Evolutionary conservation across 2,113 vertebrate genomes (phyloP).

Genomic region (Cisticola juncidis): DNA sequence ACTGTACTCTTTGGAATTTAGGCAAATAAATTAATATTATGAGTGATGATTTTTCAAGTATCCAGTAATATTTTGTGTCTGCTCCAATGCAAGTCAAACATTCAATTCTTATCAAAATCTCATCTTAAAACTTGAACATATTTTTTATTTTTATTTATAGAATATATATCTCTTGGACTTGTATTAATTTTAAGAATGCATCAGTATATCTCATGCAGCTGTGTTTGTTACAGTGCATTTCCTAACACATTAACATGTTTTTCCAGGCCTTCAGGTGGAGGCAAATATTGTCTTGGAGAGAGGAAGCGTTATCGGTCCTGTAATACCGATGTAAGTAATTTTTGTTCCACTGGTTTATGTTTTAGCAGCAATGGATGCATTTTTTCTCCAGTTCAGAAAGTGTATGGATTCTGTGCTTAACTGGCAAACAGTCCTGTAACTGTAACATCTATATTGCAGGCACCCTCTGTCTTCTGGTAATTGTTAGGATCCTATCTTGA

Average conservation of each 20-base stretch:
- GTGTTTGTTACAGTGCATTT: neutral
- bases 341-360: neutral
- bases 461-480: neutral
- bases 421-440: neutral
- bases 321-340: conserved; percentile 93
- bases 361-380: neutral
- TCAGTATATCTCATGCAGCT: neutral
- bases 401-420: neutral
- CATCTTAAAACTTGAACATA: neutral
- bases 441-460: neutral
- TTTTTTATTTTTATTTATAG: neutral
- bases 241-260: conserved; percentile 48
- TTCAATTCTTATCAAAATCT: neutral
- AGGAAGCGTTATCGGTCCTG: conserved; percentile 96
- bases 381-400: neutral
- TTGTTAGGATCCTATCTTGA: neutral
- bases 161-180: neutral
- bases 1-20: neutral
- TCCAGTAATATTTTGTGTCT: neutral
- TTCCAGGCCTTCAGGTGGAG: conserved; percentile 94
- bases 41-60: neutral
- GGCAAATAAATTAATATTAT: neutral
- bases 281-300: conserved; percentile 97
- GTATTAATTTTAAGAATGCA: neutral
- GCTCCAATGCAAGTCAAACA: neutral